Percentiles rank a stretch among this genome's conserved stretches.
Evolutionary conservation across 1,140 invertebrate species (phyloP).

Genomic region (Globodera rostochiensis): DNA sequence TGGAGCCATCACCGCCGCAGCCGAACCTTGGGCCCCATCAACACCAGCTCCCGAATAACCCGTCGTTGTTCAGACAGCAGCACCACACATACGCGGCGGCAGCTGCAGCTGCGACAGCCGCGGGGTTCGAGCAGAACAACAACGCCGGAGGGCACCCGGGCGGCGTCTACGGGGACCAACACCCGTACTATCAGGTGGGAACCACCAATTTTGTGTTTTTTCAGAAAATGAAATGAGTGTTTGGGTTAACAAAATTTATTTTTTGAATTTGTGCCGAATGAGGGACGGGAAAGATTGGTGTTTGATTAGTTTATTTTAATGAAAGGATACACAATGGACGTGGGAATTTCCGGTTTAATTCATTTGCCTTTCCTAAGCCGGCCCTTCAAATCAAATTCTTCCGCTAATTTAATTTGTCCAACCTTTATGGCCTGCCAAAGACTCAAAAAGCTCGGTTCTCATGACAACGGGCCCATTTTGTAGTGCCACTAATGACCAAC

Average conservation of each 20-base stretch:
- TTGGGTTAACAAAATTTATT: too few species aligned
- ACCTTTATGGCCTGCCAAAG: neutral
- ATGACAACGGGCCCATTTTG: neutral
- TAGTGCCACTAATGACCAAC: neutral
- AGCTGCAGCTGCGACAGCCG: neutral
- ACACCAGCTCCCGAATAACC: neutral
- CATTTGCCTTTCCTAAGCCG: constrained; percentile 2
- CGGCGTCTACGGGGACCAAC: neutral
- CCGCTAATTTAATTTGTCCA: neutral
- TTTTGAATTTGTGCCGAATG: too few species aligned
- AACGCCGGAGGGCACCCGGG: neutral
- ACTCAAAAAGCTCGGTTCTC: neutral
- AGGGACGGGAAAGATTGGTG: neutral
- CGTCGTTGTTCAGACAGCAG: neutral
- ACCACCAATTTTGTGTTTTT: too few species aligned
- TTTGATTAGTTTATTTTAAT: too few species aligned
- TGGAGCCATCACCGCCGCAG: neutral
- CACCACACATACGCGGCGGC: neutral
- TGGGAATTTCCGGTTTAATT: too few species aligned
- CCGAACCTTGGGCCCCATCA: neutral
- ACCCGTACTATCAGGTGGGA: constrained; percentile 9
- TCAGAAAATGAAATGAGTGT: too few species aligned
- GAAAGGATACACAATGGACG: too few species aligned
- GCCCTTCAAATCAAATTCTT: neutral
- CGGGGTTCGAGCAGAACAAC: neutral